Percentiles rank a stretch among this genome's conserved stretches.
Conservation (phyloP, 2,888 invertebrate genomes). For the Andrena camellia region DNA sequence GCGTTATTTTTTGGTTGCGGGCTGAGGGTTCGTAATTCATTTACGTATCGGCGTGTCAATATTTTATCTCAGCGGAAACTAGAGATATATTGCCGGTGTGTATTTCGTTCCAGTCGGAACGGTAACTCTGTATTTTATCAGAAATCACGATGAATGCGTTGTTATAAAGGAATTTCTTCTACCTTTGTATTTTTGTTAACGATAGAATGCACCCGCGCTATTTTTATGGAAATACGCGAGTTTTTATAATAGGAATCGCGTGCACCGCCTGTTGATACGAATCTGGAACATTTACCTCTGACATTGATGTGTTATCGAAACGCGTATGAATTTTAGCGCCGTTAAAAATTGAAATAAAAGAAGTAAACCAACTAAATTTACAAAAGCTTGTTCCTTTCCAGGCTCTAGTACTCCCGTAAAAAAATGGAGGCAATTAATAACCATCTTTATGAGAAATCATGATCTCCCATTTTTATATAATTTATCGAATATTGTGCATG, state of each 20-base stretch:
- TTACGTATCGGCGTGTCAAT: not conserved
- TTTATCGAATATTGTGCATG: too few relatives aligned
- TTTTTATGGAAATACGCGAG: not conserved
- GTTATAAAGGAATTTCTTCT: not conserved
- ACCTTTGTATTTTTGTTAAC: not conserved
- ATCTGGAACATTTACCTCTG: conserved; percentile 3
- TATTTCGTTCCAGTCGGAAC: not conserved
- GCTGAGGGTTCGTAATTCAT: not conserved
- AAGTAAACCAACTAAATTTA: not conserved
- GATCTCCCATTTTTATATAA: too few relatives aligned
- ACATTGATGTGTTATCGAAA: not conserved
- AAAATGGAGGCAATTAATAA: not conserved
- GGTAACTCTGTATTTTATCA: not conserved
- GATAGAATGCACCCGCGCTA: not conserved
- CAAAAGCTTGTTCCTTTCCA: too few relatives aligned
- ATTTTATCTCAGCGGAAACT: not conserved
- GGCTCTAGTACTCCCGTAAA: too few relatives aligned
- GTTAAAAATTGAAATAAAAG: not conserved
- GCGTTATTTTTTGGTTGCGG: not conserved
- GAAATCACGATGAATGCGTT: not conserved
- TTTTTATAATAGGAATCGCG: not conserved
- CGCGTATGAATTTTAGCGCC: not conserved
- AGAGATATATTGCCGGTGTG: not conserved
- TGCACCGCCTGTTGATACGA: not conserved
- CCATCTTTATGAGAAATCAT: not conserved